Conservation (phyloP, 2,888 invertebrate genomes). For the Drosophila affinis region DNA sequence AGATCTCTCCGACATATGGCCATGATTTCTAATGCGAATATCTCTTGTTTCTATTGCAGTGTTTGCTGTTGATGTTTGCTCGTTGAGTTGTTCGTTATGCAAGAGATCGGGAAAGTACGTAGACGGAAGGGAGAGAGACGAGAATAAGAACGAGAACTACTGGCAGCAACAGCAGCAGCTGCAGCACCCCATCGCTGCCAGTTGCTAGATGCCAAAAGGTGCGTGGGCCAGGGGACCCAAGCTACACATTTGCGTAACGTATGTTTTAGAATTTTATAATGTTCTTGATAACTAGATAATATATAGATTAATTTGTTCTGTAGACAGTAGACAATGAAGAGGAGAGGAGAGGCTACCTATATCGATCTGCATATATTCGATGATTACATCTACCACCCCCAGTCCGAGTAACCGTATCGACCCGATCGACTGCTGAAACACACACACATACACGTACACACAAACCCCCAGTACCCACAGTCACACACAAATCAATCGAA, state of each 20-base stretch:
- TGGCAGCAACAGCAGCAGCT: neutral
- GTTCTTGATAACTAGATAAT: neutral
- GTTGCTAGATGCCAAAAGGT: neutral
- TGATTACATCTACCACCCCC: constrained; percentile 31
- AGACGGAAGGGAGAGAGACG: constrained; percentile 43
- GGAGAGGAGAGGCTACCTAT: constrained; percentile 26
- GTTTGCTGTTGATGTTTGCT: constrained; percentile 1
- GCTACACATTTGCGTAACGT: neutral
- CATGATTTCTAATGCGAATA: constrained; percentile 1
- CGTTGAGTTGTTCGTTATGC: constrained; percentile 6
- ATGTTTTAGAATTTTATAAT: neutral
- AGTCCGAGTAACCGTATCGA: constrained; percentile 46
- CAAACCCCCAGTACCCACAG: constrained; percentile 20
- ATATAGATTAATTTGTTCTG: neutral
- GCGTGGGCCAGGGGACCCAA: neutral
- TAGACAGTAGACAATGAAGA: neutral
- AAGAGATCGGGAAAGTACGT: neutral
- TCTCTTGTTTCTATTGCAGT: neutral
- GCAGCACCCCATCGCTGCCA: neutral
- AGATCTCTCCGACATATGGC: neutral
- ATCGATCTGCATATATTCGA: constrained; percentile 28
- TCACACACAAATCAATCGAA: constrained; percentile 48
- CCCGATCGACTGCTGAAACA: constrained; percentile 55
- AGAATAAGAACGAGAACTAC: constrained; percentile 23
- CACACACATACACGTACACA: constrained; percentile 18